Base-by-base conservation (phyloP, 2,797 vertebrate species). In the Capromys pilorides region DNA sequence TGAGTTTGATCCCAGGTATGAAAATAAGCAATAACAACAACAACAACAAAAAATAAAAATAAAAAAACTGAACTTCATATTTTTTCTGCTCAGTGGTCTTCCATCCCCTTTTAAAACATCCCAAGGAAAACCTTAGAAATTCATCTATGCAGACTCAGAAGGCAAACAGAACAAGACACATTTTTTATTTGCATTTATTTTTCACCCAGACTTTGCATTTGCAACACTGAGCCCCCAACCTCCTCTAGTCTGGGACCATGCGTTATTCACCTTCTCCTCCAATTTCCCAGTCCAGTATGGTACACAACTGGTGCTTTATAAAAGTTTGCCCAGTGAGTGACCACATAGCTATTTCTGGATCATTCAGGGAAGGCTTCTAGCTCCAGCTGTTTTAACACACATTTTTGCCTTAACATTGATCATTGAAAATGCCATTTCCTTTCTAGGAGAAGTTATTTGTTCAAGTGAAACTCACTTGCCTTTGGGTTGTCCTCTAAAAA, bases 381-480 rank as follows among this genome's bases (percentile, higher is more conserved):
- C 33, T 19, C 33, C 33, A 19, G 78, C 28, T 57, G 45, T 93
- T 73, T 75, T 54, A 79, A 66, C 51, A 62, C 33, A 22, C 33
- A 24, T 61, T 88, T 92, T 92, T 78, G 28, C 33, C 77, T 91
- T 87, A 67, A 59, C 61, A 71, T 54, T 4, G 5, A 24, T 90
- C 79, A 8, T 51, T 11, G 31, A 19, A 49, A 45, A 71, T 62
- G 54, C 26, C 78, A 54, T 94, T 95, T 95, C 84, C 36, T 94
- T 9, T 77, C 31, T 31, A 10, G 36, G 59, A 7, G 18, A 80
- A 93, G 36, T 71, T 66, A 95, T 93, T 93, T 95, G 85, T 96
- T 97, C 66, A 85, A 64, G 86, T 84, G 64, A 24, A 86, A 45
- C 69, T 94, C 9, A 2, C 75, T 81, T 77, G 86, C 54, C 54